Evolutionary conservation across 2,888 invertebrate genomes (phyloP).

Genomic region (Anaspis maculata): DNA sequence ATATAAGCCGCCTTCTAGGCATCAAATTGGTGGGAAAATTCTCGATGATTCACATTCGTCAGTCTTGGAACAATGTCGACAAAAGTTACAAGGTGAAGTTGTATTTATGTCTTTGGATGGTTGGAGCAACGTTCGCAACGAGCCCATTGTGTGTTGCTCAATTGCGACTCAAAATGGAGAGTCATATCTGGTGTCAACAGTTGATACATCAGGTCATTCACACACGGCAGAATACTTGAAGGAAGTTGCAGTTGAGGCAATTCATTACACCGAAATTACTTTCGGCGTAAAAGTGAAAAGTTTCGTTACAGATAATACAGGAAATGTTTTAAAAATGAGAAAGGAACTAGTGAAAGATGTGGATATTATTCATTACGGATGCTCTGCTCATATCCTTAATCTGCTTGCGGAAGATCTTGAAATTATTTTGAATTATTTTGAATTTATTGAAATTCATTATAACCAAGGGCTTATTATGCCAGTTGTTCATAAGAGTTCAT

Average conservation of each 20-base stretch:
- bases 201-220: not conserved
- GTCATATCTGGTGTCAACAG: not conserved
- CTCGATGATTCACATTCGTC: not conserved
- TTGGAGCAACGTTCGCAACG: conserved; percentile 3
- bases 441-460: too few relatives aligned
- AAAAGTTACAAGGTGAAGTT: not conserved
- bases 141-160: conserved; percentile 1
- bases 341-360: too few relatives aligned
- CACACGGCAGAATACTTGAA: not conserved
- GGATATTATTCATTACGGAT: not conserved
- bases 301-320: not conserved
- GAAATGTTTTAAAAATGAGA: not conserved
- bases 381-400: conserved; percentile 7
- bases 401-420: conserved; percentile 13
- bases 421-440: too few relatives aligned
- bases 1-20: not conserved
- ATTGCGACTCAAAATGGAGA: not conserved
- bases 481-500: too few relatives aligned
- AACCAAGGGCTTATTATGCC: too few relatives aligned
- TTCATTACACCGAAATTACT: not conserved
- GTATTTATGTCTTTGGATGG: conserved; percentile 4
- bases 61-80: not conserved
- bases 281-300: not conserved
- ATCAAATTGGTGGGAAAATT: not conserved
- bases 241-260: not conserved